Percentiles rank a stretch among this genome's conserved stretches.
phyloP scores from a whole-genome alignment of 1,140 invertebrate genomes.

The Homarus americanus region DNA sequence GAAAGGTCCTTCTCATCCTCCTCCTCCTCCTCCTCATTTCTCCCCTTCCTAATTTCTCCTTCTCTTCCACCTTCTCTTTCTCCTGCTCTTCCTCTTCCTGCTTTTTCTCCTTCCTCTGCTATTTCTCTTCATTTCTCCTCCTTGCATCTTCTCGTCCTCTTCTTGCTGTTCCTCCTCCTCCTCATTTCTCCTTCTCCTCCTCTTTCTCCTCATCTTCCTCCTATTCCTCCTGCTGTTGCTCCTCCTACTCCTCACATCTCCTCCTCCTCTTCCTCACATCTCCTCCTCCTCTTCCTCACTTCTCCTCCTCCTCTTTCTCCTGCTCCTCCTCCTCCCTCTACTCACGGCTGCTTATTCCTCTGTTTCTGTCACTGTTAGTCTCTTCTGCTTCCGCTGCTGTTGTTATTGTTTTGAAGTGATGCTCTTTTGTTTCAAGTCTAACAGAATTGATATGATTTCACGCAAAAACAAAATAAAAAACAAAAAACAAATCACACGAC shows the following conservation, averaged over 20 bases:
- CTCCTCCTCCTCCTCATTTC: background rate
- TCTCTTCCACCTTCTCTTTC: background rate
- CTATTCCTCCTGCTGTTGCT: background rate
- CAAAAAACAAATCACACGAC: too few relatives aligned
- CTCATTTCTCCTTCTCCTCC: background rate
- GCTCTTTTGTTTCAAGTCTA: too few relatives aligned
- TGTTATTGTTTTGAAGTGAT: too few relatives aligned
- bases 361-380: too few relatives aligned
- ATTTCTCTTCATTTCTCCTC: background rate
- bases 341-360: background rate
- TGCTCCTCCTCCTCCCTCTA: background rate
- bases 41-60: too few relatives aligned
- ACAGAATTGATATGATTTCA: too few relatives aligned
- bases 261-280: slow-evolving; percentile 17
- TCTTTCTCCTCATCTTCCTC: background rate
- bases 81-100: background rate
- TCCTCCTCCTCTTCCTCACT: background rate
- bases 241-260: background rate
- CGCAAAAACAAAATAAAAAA: too few relatives aligned
- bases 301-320: background rate
- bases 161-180: slow-evolving; percentile 8
- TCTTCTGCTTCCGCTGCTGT: background rate
- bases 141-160: background rate
- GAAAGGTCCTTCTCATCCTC: slow-evolving; percentile 1
- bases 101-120: background rate